phyloP scores from a whole-genome alignment of 2,113 vertebrate genomes.

The Trematomus loennbergii region DNA sequence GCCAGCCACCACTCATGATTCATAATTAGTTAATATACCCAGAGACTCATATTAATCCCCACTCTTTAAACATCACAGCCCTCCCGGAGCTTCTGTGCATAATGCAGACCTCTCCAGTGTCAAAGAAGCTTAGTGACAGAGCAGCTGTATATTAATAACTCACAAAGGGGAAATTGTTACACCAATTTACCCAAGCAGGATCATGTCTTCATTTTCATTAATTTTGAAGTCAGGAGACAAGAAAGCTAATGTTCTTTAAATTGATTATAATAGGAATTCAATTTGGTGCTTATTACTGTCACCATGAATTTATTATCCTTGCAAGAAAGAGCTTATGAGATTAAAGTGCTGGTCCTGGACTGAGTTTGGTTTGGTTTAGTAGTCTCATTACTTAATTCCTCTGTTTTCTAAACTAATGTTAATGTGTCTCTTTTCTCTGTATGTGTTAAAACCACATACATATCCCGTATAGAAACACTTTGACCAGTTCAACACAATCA shows the following conservation, averaged over 20 bases:
- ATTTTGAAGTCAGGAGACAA: constrained; percentile 27
- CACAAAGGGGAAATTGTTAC: constrained; percentile 6
- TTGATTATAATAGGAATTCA: constrained; percentile 28
- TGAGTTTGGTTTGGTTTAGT: constrained; percentile 29
- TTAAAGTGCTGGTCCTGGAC: constrained; percentile 22
- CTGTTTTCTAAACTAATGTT: background rate
- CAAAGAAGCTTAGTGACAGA: constrained; percentile 3
- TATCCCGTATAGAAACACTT: background rate
- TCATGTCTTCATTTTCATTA: constrained; percentile 20
- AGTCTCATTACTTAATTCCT: constrained; percentile 22
- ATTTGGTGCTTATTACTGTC: constrained; percentile 39
- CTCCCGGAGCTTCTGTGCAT: constrained; percentile 9
- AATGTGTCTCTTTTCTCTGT: constrained; percentile 2
- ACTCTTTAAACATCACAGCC: constrained; percentile 18
- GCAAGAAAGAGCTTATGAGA: constrained; percentile 24
- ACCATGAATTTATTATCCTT: constrained; percentile 38
- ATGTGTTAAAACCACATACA: too few relatives aligned
- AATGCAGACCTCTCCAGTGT: constrained; percentile 27
- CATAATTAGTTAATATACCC: constrained; percentile 25
- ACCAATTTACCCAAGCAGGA: constrained; percentile 13
- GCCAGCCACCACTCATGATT: constrained; percentile 1
- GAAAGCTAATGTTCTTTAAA: constrained; percentile 15
- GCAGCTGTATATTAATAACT: constrained; percentile 1
- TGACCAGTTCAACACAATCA: background rate
- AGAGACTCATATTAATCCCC: constrained; percentile 2